phyloP scores from a whole-genome alignment of 92 coral and sea anemone genomes.

The Meandrina meandrites region DNA sequence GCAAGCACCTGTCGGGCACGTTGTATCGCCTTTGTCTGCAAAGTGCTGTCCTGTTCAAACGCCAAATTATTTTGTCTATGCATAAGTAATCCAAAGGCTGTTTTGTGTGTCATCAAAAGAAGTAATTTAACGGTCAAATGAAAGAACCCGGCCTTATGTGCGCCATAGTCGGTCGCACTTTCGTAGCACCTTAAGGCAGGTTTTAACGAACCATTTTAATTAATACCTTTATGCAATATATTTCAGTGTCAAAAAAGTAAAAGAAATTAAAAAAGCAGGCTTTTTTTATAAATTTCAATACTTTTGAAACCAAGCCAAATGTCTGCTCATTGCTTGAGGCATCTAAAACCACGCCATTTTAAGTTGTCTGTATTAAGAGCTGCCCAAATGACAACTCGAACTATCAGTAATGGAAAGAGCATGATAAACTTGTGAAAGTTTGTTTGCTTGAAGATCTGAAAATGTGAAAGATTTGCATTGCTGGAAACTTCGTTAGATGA shows the following conservation, averaged over 20 bases:
- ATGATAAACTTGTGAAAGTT: not conserved
- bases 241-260: not conserved
- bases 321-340: not conserved
- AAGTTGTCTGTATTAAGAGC: not conserved
- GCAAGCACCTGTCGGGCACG: slow-evolving; percentile 18
- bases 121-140: not conserved
- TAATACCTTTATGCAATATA: not conserved
- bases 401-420: not conserved
- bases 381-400: not conserved
- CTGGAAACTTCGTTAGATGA: not conserved
- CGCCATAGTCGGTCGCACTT: not conserved
- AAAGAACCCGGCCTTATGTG: not conserved
- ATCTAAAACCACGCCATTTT: not conserved
- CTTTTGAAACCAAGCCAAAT: not conserved
- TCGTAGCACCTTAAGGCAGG: not conserved
- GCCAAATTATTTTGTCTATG: slow-evolving; percentile 13
- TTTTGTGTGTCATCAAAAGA: not conserved
- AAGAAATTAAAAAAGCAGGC: not conserved
- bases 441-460: not conserved
- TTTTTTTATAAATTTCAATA: not conserved
- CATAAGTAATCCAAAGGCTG: not conserved
- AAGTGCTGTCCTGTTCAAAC: not conserved
- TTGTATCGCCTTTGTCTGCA: slow-evolving; percentile 11
- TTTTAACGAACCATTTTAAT: not conserved
- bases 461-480: not conserved